Percentiles rank a stretch among this genome's conserved stretches.
Conservation (phyloP, 1,140 invertebrate species). For the Dufourea novaeangliae region DNA sequence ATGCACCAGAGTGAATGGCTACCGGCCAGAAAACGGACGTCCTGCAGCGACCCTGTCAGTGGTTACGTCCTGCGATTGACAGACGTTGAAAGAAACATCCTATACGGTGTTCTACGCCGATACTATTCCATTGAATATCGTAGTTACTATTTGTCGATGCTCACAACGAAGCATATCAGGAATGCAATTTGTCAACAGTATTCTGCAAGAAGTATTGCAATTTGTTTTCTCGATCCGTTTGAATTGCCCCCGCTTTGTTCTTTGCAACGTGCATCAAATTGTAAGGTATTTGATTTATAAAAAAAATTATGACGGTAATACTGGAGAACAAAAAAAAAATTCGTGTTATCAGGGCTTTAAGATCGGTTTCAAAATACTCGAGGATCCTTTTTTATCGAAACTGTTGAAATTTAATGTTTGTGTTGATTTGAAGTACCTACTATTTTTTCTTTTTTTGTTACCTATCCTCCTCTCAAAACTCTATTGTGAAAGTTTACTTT, state of each 20-base stretch:
- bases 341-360: too few species aligned
- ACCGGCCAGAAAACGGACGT: constrained; percentile 5
- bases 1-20: constrained; percentile 32
- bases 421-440: too few species aligned
- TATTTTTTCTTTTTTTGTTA: too few species aligned
- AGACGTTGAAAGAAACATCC: constrained; percentile 1
- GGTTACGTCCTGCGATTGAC: not conserved
- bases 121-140: constrained; percentile 7
- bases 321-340: too few species aligned
- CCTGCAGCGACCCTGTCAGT: constrained; percentile 9
- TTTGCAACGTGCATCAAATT: not conserved
- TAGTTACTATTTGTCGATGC: not conserved
- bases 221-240: not conserved
- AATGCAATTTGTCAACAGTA: constrained; percentile 15
- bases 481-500: too few species aligned
- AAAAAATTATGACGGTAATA: too few species aligned
- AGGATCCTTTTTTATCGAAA: too few species aligned
- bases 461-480: too few species aligned
- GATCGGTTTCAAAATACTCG: too few species aligned
- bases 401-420: too few species aligned
- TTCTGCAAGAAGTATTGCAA: constrained; percentile 5
- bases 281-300: too few species aligned
- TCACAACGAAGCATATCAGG: constrained; percentile 9
- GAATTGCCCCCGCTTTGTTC: not conserved
- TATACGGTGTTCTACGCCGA: not conserved